Conservation (phyloP, 92 coral and sea anemone genomes). For the Blastomussa wellsi region DNA sequence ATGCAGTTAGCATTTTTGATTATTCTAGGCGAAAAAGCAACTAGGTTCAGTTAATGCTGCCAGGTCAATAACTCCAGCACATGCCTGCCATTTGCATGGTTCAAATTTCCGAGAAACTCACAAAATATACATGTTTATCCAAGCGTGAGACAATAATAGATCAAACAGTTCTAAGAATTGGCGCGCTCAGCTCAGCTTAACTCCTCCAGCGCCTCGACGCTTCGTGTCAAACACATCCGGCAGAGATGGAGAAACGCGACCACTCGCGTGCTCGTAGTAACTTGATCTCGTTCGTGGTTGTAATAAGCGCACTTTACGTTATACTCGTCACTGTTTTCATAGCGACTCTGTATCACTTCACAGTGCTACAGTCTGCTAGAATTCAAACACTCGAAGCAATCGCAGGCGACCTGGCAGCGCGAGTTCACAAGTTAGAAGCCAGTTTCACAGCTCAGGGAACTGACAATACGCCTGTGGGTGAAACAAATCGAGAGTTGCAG, state of each 20-base stretch:
- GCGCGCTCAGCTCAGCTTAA: conserved; percentile 1
- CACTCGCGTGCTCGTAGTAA: conserved; percentile 28
- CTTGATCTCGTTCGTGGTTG: conserved; percentile 14
- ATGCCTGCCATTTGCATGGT: neutral
- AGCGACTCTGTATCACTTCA: conserved; percentile 47
- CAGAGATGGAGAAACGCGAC: conserved; percentile 23
- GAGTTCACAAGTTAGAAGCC: conserved; percentile 55
- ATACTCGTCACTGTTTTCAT: conserved; percentile 50
- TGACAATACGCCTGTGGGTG: conserved; percentile 21
- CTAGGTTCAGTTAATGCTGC: neutral
- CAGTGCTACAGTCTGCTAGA: conserved; percentile 62
- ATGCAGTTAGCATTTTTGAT: no score
- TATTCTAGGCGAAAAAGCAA: neutral
- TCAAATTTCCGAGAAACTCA: conserved; percentile 35
- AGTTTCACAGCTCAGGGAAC: conserved; percentile 42
- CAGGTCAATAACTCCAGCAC: neutral
- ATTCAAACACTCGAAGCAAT: conserved; percentile 64
- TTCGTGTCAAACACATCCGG: neutral
- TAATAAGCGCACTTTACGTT: conserved; percentile 33
- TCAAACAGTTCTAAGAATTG: conserved; percentile 14
- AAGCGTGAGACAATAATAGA: conserved; percentile 46
- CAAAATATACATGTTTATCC: conserved; percentile 16
- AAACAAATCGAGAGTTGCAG: neutral
- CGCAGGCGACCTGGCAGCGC: conserved; percentile 45
- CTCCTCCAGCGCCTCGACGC: neutral